Evolutionary conservation across 1,140 invertebrate genomes (phyloP), one percentile per base, ranked within the genome.

Genomic region (Sitophilus oryzae): DNA sequence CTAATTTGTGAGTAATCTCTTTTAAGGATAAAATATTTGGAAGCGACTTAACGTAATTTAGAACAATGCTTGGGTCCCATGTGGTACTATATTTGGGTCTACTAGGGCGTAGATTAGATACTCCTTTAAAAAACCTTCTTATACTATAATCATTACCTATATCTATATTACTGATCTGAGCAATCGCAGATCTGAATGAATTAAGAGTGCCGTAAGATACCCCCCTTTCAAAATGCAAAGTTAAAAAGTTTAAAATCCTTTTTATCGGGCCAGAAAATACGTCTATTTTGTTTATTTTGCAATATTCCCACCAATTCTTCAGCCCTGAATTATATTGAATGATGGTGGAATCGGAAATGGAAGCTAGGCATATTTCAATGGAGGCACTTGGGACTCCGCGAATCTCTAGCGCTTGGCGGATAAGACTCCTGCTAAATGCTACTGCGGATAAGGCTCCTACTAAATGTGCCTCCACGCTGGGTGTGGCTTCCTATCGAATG

Each of bases 141-240:
- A n/a, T n/a, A n/a, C 36, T 14, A 23, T 16, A 21, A 19, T 60
- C 51, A 11, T 56, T 35, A 2, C 51, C 54, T 9, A 63, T 38
- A 50, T 62, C 23, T n/a, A 49, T 23, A 5, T 47, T 20, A 4
- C 58, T 18, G 1, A 66, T 14, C 3, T 66, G 52, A 0, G 64
- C 53, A 38, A 66, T 51, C 1, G 67, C 65, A 16, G 60, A 63
- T 21, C 56, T 47, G 10, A 50, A 58, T 2, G 53, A 56, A 37
- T 69, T 69, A 23, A 69, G 35, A 2, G 62, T 61, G 10, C 59
- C 59, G 48, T 66, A 64, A 36, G 48, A 51, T 11, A 21, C 43
- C n/a, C 51, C 56, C 9, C 43, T 20, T 30, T 63, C 40, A 36
- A 63, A 61, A 19, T 23, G 34, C 14, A 53, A 5, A 18, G 51